Evolutionary conservation across 23 tunicate species (phyloP), one percentile per base, ranked within the genome.

Genomic region (Botrylloides violaceus): DNA sequence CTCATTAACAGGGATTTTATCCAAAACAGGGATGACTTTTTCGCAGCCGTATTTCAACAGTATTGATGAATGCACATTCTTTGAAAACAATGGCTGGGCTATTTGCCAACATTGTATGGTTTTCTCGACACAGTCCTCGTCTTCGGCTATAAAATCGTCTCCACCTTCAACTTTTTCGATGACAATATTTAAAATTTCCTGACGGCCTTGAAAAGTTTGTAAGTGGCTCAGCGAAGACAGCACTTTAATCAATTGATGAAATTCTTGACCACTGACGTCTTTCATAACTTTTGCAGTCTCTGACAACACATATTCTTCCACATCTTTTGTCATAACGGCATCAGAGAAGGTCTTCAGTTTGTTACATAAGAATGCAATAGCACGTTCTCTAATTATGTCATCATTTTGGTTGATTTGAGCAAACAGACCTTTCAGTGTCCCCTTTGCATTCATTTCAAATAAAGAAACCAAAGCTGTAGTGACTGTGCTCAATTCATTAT

Each of bases 251-350:
- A 90, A n/a, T 15, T 65, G 38, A 34, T 43, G 72, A 68, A 90
- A 90, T 65, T 83, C 92, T 34, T 73, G 90, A 21, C 97, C 97
- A 66, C 90, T 90, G 5, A 83, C 97, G 75, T 90, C 85, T 61
- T 83, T 82, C 81, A 90, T 49, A 3, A 83, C 73, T 29, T 79
- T 90, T 65, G 83, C 83, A 32, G 78, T 49, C 59, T 90, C 85
- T 2, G 63, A 77, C 36, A 90, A 38, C 28, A 90, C 82, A 64
- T 73, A 90, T 59, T 79, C 92, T 48, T 90, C 97, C 0, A 88
- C 66, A 32, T 90, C 97, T 58, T 90, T 90, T 29, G 62, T 72
- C 89, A 90, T 76, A 29, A 81, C 82, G 5, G 72, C 26, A 30
- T 81, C 96, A 1, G 71, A 49, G 60, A 81, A 56, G 3, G 83